phyloP scores from a whole-genome alignment of 2,797 vertebrate species.

The Falco columbarius region DNA sequence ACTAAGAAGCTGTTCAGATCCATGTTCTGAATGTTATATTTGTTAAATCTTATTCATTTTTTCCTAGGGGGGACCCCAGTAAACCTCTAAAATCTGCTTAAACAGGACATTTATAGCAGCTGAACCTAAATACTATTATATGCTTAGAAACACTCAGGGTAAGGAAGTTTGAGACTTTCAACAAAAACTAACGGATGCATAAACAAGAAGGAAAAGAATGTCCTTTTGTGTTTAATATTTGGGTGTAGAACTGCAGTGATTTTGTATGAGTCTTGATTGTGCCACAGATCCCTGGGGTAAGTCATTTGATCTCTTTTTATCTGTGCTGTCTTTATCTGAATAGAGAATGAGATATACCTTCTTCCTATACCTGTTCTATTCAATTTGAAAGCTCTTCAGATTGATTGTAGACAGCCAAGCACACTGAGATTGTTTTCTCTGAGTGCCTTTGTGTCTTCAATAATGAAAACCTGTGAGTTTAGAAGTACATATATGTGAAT shows the following conservation, averaged over 20 bases:
- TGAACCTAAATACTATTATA: neutral
- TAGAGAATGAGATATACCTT: neutral
- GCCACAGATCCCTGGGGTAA: neutral
- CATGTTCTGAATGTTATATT: neutral
- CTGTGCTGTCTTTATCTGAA: neutral
- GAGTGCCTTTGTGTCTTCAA: neutral
- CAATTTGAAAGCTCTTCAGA: neutral
- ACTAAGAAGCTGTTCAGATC: neutral
- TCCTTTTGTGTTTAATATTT: neutral
- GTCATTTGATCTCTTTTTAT: neutral
- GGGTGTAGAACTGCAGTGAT: neutral
- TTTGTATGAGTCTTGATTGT: neutral
- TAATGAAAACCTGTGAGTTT: neutral
- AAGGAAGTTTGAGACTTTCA: neutral
- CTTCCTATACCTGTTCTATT: neutral
- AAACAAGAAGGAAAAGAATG: neutral
- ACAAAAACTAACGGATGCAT: neutral
- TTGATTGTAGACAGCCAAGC: neutral
- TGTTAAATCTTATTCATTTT: neutral
- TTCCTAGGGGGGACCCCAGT: neutral
- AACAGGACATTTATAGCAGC: neutral
- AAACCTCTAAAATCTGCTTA: conserved; percentile 20
- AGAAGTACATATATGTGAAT: neutral
- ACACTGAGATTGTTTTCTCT: neutral
- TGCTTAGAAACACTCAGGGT: neutral